A percentile compares a stretch with the other conserved stretches of the same genome.
Conservation (phyloP, 2,888 invertebrate species). For the Xanthostigma xanthostigma region DNA sequence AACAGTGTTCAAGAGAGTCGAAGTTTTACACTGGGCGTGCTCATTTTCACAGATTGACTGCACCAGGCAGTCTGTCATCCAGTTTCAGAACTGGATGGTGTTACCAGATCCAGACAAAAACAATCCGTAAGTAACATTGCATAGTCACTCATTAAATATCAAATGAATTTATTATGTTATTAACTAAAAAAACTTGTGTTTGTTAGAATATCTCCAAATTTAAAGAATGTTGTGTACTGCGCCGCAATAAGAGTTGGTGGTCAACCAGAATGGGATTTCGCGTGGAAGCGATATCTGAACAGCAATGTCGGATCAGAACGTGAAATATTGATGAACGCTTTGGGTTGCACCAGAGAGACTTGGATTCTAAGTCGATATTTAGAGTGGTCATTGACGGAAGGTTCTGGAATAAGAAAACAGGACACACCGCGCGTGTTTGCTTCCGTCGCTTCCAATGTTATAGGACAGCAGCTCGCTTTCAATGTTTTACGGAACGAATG, state of each 20-base stretch:
- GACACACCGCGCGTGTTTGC: constrained; percentile 64
- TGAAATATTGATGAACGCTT: constrained; percentile 54
- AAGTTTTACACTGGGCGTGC: constrained; percentile 61
- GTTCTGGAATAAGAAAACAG: constrained; percentile 68
- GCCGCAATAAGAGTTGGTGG: constrained; percentile 71
- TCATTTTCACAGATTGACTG: constrained; percentile 59
- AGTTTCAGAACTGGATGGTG: constrained; percentile 63
- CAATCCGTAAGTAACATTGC: constrained; percentile 49
- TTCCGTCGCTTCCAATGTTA: constrained; percentile 56
- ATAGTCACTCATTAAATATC: background rate
- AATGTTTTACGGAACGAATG: constrained; percentile 65
- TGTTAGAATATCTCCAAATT: constrained; percentile 63
- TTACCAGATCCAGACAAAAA: constrained; percentile 52
- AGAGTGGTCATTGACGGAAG: constrained; percentile 54
- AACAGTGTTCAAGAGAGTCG: constrained; percentile 52
- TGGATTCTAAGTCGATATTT: constrained; percentile 71
- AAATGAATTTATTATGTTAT: background rate
- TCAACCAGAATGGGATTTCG: constrained; percentile 77
- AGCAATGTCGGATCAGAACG: constrained; percentile 72
- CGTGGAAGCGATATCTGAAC: constrained; percentile 60
- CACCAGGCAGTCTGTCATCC: constrained; percentile 50
- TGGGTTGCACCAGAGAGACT: constrained; percentile 70
- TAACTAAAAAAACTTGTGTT: background rate
- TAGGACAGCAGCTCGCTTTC: constrained; percentile 71
- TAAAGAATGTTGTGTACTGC: constrained; percentile 74